These are phyloP conservation scores for Bradypodion ventrale DNA, from an alignment of 2,797 vertebrate genomes.

Conservation along the genomic window DNA sequence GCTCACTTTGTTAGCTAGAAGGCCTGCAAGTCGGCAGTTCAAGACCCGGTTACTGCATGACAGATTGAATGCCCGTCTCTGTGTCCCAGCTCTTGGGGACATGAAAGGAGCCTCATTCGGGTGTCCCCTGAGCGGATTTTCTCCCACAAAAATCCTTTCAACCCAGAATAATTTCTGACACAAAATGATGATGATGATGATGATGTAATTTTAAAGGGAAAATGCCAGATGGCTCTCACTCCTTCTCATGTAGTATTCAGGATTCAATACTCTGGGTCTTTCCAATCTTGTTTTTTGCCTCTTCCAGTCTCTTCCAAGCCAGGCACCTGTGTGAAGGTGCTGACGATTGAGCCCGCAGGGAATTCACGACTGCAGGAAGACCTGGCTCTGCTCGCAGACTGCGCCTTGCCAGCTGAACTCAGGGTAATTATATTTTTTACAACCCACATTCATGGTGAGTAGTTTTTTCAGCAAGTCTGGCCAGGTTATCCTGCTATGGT, in stretches of 20 bases:
- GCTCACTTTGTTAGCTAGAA: no score
- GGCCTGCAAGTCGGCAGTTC: no score
- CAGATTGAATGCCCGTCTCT: no score
- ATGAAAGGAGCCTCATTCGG: no score
- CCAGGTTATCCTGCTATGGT: no score
- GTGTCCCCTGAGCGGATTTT: no score
- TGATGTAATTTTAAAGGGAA: no score
- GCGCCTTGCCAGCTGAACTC: conserved; percentile 88
- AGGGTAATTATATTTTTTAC: conserved; percentile 74
- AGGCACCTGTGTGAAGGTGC: conserved; percentile 93
- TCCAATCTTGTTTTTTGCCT: conserved; percentile 46
- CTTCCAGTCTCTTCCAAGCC: conserved; percentile 91
- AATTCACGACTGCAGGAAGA: conserved; percentile 89
- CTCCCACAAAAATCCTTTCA: no score
- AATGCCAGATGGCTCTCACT: background rate
- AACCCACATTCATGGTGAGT: conserved; percentile 14
- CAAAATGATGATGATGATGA: no score
- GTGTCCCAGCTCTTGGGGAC: no score
- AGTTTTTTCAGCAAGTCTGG: no score
- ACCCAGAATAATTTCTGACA: background rate
- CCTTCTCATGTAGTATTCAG: conserved; percentile 38
- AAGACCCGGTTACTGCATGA: no score
- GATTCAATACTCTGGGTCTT: conserved; percentile 47
- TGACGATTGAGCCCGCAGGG: conserved; percentile 87
- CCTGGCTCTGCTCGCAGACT: conserved; percentile 90